Conservation (phyloP, 2,888 invertebrate genomes). For the Diarsia rubi region DNA sequence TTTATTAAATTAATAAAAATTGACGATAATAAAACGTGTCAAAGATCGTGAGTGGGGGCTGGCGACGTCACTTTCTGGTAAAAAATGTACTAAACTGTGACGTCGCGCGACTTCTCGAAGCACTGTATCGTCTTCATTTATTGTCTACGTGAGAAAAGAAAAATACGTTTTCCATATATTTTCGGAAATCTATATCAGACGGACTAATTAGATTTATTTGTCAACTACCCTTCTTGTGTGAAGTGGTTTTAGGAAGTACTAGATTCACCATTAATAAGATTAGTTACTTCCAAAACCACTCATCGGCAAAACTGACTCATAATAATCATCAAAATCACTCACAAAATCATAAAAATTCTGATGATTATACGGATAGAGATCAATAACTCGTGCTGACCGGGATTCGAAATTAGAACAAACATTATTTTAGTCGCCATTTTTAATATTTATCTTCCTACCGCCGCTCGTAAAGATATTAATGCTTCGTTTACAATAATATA, state of each 20-base stretch:
- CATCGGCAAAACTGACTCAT: neutral
- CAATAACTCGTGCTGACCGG: slow-evolving; percentile 70
- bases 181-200: too few species aligned
- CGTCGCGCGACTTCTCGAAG: too few species aligned
- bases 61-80: too few species aligned
- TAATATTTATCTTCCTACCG: slow-evolving; percentile 58
- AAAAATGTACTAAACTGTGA: too few species aligned
- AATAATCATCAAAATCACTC: slow-evolving; percentile 32
- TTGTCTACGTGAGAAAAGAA: too few species aligned
- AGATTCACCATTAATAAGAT: neutral
- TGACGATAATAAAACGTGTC: too few species aligned
- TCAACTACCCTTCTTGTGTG: too few species aligned
- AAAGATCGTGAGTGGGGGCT: too few species aligned
- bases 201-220: too few species aligned
- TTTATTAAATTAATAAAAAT: too few species aligned
- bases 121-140: too few species aligned
- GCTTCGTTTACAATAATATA: slow-evolving; percentile 57
- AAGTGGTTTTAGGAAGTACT: neutral
- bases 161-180: too few species aligned
- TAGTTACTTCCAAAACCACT: neutral
- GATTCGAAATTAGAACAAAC: slow-evolving; percentile 71
- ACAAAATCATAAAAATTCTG: slow-evolving; percentile 50
- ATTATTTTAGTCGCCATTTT: slow-evolving; percentile 68
- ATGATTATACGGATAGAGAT: slow-evolving; percentile 61
- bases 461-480: slow-evolving; percentile 67